Evolutionary conservation across 2,888 invertebrate species (phyloP).

Genomic region (Sipunculus nudus): DNA sequence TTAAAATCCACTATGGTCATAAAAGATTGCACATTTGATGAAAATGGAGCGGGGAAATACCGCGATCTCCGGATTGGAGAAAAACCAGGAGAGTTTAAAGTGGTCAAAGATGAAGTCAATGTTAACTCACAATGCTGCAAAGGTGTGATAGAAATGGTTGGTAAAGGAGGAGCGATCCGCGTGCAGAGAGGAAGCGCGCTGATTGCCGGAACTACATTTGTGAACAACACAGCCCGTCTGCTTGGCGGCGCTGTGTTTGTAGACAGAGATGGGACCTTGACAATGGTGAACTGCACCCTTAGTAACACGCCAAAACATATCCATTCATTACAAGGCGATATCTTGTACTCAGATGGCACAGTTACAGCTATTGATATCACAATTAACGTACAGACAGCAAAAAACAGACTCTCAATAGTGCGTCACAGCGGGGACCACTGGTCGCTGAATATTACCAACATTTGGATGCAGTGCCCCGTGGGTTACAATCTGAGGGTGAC

Average conservation of each 20-base stretch:
- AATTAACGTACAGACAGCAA: constrained; percentile 25
- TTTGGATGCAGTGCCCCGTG: constrained; percentile 40
- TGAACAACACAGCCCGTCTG: constrained; percentile 35
- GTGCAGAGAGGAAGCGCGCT: constrained; percentile 30
- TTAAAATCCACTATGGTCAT: constrained; percentile 8
- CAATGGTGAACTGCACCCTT: constrained; percentile 20
- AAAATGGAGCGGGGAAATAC: constrained; percentile 34
- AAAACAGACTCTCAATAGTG: constrained; percentile 31
- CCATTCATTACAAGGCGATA: constrained; percentile 40
- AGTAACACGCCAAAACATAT: constrained; percentile 27
- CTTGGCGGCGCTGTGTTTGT: constrained; percentile 39
- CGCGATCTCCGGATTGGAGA: constrained; percentile 26
- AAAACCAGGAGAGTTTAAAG: constrained; percentile 17
- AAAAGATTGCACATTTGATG: constrained; percentile 26
- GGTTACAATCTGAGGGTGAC: constrained; percentile 36
- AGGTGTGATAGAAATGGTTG: constrained; percentile 38
- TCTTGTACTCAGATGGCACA: constrained; percentile 40
- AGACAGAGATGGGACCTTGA: constrained; percentile 34
- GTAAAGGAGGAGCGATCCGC: constrained; percentile 39
- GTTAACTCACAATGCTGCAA: constrained; percentile 38
- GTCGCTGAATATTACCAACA: constrained; percentile 37
- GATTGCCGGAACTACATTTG: constrained; percentile 23
- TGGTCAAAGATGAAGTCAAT: constrained; percentile 29
- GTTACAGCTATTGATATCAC: constrained; percentile 27
- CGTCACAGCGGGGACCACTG: constrained; percentile 42